These are phyloP conservation scores for Lysandra coridon DNA, from an alignment of 2,888 invertebrate species.

Conservation along the genomic window DNA sequence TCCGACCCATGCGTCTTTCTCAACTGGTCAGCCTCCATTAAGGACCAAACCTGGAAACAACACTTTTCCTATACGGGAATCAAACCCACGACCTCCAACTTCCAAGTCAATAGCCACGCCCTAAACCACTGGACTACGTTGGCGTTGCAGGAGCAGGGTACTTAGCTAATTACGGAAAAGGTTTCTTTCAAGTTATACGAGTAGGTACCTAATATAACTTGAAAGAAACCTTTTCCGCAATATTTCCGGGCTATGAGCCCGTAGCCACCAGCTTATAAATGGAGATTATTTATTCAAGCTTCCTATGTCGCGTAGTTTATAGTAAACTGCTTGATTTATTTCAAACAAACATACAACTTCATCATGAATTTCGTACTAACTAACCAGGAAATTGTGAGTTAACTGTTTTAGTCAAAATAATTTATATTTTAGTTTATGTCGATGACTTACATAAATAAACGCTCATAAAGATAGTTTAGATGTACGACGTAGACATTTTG, in stretches of 20 bases:
- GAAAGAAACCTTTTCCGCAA: too few species aligned
- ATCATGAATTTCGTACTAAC: not conserved
- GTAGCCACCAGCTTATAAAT: not conserved
- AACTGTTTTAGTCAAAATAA: not conserved
- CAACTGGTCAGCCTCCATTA: too few species aligned
- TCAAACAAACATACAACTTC: not conserved
- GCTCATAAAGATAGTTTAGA: not conserved
- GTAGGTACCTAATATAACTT: too few species aligned
- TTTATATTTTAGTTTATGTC: not conserved
- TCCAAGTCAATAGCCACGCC: too few species aligned
- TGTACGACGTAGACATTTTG: too few species aligned
- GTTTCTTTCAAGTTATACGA: not conserved
- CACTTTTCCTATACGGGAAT: too few species aligned
- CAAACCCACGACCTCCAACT: too few species aligned
- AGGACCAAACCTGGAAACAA: too few species aligned
- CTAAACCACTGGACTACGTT: too few species aligned
- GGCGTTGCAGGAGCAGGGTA: too few species aligned
- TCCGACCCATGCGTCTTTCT: too few species aligned
- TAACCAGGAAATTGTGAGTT: slow-evolving; percentile 12
- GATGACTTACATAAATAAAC: not conserved
- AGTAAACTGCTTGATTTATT: not conserved
- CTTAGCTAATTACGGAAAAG: not conserved
- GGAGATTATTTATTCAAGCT: not conserved
- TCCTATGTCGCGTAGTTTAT: not conserved
- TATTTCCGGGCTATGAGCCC: not conserved